Conservation (phyloP, 2,888 invertebrate species). For the Nezara viridula region DNA sequence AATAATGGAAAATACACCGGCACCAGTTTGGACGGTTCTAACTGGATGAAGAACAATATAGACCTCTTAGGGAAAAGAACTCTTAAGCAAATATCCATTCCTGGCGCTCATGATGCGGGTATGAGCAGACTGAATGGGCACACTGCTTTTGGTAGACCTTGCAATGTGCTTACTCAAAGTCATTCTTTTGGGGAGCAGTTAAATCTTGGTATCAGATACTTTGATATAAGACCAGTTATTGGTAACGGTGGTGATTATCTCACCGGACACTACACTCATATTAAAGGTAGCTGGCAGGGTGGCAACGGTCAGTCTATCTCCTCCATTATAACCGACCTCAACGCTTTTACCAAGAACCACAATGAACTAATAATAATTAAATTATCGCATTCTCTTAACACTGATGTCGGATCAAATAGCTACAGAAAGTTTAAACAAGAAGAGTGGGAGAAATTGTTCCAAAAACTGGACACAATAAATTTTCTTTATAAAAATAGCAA, state of each 20-base stretch:
- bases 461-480: neutral
- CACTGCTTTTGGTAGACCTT: neutral
- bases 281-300: neutral
- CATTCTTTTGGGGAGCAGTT: neutral
- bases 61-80: neutral
- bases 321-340: neutral
- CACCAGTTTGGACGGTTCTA: conserved; percentile 9
- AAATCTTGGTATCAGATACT: neutral
- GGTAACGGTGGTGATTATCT: conserved; percentile 1
- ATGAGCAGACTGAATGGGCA: conserved; percentile 1
- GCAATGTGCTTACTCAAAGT: neutral
- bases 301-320: neutral
- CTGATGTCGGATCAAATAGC: neutral
- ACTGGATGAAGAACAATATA: conserved; percentile 10
- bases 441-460: neutral
- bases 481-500: neutral
- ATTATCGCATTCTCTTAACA: neutral
- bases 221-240: neutral
- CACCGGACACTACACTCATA: neutral
- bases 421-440: neutral
- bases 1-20: neutral
- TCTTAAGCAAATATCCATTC: neutral
- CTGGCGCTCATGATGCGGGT: neutral
- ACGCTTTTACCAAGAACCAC: neutral
- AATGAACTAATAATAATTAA: neutral